A percentile compares a stretch with the other conserved stretches of the same genome.
Conservation (phyloP, 2,888 invertebrate genomes). For the Tenthredo amoena region DNA sequence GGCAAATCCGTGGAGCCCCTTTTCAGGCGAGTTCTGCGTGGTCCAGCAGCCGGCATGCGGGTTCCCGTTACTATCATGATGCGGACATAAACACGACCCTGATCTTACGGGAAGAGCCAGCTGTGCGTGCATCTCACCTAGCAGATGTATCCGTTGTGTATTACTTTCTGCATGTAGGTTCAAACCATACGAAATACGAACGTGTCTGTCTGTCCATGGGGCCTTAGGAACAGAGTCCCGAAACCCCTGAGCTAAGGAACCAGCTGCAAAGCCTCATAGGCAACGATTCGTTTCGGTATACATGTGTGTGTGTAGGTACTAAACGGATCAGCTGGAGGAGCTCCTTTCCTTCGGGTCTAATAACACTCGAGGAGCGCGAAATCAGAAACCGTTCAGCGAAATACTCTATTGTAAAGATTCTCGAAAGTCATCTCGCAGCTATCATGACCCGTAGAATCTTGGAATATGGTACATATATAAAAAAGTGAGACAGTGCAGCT, state of each 20-base stretch:
- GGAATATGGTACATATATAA: neutral
- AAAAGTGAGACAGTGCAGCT: neutral
- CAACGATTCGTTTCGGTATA: neutral
- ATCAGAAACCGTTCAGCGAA: neutral
- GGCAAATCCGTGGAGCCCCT: neutral
- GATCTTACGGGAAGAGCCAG: constrained; percentile 39
- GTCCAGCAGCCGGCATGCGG: constrained; percentile 32
- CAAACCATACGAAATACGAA: neutral
- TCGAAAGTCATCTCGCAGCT: neutral
- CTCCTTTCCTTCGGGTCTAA: neutral
- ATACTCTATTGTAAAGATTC: neutral
- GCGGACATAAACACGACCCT: constrained; percentile 39
- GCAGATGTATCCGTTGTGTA: constrained; percentile 27
- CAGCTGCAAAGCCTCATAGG: neutral
- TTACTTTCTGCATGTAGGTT: neutral
- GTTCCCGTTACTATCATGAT: constrained; percentile 31
- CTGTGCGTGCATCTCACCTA: constrained; percentile 34
- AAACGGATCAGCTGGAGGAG: neutral
- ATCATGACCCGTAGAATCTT: neutral
- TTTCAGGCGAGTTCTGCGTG: neutral
- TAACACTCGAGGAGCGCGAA: neutral
- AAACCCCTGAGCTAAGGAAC: neutral
- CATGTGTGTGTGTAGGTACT: neutral
- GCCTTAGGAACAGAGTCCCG: neutral
- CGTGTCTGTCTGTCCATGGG: neutral